A percentile compares a stretch with the other conserved stretches of the same genome.
Conservation (phyloP, 2,888 invertebrate species). For the Coleophora deauratella region DNA sequence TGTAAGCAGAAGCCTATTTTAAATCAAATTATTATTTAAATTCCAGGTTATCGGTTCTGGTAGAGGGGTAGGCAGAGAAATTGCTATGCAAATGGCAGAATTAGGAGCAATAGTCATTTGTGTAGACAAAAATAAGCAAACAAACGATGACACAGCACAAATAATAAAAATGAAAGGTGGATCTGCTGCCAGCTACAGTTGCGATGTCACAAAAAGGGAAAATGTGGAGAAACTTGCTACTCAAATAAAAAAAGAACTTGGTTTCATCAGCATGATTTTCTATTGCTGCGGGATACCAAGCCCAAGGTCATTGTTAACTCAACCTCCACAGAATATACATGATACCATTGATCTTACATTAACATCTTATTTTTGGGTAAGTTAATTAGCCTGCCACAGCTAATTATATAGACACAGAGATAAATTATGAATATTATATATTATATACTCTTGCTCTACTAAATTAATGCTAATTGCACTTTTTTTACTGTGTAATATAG, state of each 20-base stretch:
- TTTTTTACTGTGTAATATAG: too few species aligned
- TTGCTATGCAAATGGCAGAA: constrained; percentile 74
- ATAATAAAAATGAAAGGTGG: constrained; percentile 60
- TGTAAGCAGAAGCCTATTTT: too few species aligned
- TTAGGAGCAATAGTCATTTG: constrained; percentile 76
- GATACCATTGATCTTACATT: constrained; percentile 73
- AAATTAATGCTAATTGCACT: too few species aligned
- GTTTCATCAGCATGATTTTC: constrained; percentile 75
- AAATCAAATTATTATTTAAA: constrained; percentile 1
- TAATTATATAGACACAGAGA: not conserved
- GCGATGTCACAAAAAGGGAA: constrained; percentile 71
- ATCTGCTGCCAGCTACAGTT: constrained; percentile 62
- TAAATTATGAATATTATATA: not conserved
- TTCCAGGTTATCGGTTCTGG: constrained; percentile 80
- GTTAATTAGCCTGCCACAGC: too few species aligned
- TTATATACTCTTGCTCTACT: not conserved
- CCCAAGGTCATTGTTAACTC: constrained; percentile 65
- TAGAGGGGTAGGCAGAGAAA: constrained; percentile 77
- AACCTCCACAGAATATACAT: constrained; percentile 68
- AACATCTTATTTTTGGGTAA: constrained; percentile 78
- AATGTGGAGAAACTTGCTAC: constrained; percentile 60
- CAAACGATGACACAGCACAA: constrained; percentile 64
- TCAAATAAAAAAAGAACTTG: constrained; percentile 65
- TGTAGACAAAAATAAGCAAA: constrained; percentile 75
- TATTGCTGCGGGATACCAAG: constrained; percentile 78